Base-by-base conservation (phyloP, 2,797 vertebrate genomes). In the Sebastes trivittatus region DNA sequence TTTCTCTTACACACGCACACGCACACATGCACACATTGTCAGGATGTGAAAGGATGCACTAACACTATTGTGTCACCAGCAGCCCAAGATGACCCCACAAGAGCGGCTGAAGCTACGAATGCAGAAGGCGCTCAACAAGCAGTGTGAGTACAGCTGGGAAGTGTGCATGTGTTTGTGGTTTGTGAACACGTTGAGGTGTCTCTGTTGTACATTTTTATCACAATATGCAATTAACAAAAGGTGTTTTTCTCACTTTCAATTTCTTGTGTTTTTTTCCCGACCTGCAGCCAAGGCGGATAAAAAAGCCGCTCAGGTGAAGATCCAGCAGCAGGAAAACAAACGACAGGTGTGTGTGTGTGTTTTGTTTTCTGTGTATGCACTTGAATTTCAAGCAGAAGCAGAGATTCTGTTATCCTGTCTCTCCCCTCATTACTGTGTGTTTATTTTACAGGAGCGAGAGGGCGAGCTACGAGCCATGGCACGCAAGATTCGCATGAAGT, bases 401-500 rank as follows among this genome's bases (percentile, higher is more conserved):
- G 10, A 22, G 10, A 7, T 5, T 62, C 23, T 59, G 1, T 29
- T 32, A 32, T 55, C 46, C 60, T 46, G 22, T 4, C 46, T 72
- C 75, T 67, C 30, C 10, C 5, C 68, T 83, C n/a, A 81, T 72
- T 55, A 30, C 16, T 81, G 1, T 59, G 25, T 86, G 42, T 83
- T 82, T 81, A 18, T 89, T 68, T 86, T 64, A 36, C 92, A 98
- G 97, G 97, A 99, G 80, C 95, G 98, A 23, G 97, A 98, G 73
- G 97, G 98, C 16, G 98, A 98, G 75, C 96, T 99, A 1, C 95
- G 98, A 42, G 97, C 98, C 89, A 98, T 99, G 98, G 98, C 98
- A 84, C 96, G 97, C 80, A 98, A 98, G 90, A 99, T 99, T 80
- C 97, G 98, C 27, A 98, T 98, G 97, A 99, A 99, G 98, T 99